phyloP scores from a whole-genome alignment of 2,888 invertebrate genomes.

The Eupithecia vulgata region DNA sequence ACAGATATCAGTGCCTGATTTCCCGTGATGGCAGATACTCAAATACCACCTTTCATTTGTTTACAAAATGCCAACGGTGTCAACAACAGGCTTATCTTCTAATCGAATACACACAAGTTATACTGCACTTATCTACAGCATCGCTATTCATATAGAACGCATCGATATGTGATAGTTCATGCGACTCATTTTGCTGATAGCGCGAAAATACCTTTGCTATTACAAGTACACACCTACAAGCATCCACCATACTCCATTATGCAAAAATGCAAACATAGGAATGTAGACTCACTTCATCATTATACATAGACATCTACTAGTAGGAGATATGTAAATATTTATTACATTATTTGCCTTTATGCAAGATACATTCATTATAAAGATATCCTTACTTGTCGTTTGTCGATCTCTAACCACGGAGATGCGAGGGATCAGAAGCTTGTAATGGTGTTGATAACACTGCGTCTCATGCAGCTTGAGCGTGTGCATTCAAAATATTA shows the following conservation, averaged over 20 bases:
- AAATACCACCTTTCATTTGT: not conserved
- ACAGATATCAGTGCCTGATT: not conserved
- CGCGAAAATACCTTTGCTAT: not conserved
- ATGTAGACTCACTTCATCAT: not conserved
- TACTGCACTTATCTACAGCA: conserved; percentile 6
- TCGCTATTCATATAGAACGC: not conserved
- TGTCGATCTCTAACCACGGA: not conserved
- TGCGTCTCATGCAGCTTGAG: not conserved
- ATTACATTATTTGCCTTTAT: no score
- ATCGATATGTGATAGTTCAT: conserved; percentile 3
- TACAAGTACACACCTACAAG: not conserved
- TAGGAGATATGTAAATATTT: no score
- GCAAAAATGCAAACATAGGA: not conserved
- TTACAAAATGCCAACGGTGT: conserved; percentile 3
- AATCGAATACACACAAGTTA: conserved; percentile 4
- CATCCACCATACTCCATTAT: not conserved
- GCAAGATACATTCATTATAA: no score
- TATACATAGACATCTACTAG: not conserved
- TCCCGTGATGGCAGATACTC: not conserved
- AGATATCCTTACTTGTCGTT: no score
- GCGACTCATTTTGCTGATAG: conserved; percentile 4
- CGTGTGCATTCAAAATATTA: not conserved
- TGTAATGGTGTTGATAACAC: not conserved
- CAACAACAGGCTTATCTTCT: conserved; percentile 1
- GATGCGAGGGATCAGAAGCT: not conserved